phyloP scores from a whole-genome alignment of 2,888 invertebrate genomes.

The Epistrophe eligans region DNA sequence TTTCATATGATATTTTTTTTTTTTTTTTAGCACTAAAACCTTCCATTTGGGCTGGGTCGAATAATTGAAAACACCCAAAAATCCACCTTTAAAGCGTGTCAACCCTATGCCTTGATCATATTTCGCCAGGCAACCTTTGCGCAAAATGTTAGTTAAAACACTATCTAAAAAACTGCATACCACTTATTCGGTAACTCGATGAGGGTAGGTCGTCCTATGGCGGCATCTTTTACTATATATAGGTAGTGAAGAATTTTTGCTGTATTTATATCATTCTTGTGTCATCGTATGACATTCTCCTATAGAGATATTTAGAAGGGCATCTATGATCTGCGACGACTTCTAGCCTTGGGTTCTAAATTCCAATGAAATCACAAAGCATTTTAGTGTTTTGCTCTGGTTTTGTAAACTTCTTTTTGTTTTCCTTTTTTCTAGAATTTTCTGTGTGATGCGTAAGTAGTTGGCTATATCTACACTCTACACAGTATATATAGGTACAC shows the following conservation, averaged over 20 bases:
- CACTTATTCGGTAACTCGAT: too few species aligned
- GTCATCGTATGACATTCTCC: neutral
- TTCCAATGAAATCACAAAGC: slow-evolving; percentile 48
- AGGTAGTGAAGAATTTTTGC: neutral
- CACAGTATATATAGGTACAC: neutral
- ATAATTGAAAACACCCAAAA: too few species aligned
- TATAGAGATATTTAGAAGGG: slow-evolving; percentile 15
- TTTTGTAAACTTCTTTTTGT: slow-evolving; percentile 18
- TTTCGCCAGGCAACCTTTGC: too few species aligned
- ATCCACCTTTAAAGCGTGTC: too few species aligned
- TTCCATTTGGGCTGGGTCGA: too few species aligned
- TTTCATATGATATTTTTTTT: too few species aligned
- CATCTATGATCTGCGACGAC: slow-evolving; percentile 28
- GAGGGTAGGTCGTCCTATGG: too few species aligned
- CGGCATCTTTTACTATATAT: too few species aligned
- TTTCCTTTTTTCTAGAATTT: neutral
- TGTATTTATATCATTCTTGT: neutral
- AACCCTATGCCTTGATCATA: too few species aligned
- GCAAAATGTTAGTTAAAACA: too few species aligned
- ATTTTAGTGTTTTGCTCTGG: slow-evolving; percentile 62
- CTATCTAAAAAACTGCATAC: too few species aligned
- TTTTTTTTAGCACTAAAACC: too few species aligned
- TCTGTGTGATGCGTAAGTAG: slow-evolving; percentile 19
- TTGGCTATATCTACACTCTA: neutral
- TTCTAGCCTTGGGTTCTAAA: slow-evolving; percentile 45